Evolutionary conservation across 2,888 invertebrate species (phyloP).

Genomic region (Cremastinae sp.): DNA sequence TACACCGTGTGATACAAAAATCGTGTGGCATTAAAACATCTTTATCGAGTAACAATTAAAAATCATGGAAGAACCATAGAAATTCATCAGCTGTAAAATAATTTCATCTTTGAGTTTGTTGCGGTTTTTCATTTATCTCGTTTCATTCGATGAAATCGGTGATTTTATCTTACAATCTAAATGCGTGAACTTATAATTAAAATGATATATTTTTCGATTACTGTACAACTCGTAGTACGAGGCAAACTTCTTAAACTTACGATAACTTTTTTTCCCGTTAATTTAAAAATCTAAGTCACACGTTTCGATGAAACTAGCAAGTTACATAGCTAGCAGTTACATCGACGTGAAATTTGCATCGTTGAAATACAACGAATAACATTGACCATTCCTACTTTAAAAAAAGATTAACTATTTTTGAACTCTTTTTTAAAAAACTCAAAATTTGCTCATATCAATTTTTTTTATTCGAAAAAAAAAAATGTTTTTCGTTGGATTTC

Average conservation of each 20-base stretch:
- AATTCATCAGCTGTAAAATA: constrained; percentile 46
- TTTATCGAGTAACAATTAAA: constrained; percentile 42
- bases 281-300: too few relatives aligned
- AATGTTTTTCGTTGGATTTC: constrained; percentile 1
- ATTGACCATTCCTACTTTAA: too few relatives aligned
- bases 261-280: too few relatives aligned
- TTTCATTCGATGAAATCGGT: constrained; percentile 23
- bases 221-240: constrained; percentile 51
- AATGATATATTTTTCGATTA: constrained; percentile 49
- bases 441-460: too few relatives aligned
- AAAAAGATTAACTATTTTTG: too few relatives aligned
- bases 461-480: constrained; percentile 9
- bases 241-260: constrained; percentile 16
- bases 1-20: constrained; percentile 48
- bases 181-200: constrained; percentile 33
- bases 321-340: too few relatives aligned
- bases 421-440: too few relatives aligned
- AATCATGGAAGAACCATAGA: constrained; percentile 50
- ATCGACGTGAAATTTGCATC: too few relatives aligned
- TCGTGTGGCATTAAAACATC: constrained; percentile 43
- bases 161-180: constrained; percentile 29
- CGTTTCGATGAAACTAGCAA: too few relatives aligned
- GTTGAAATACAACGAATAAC: too few relatives aligned
- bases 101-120: constrained; percentile 4
- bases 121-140: not conserved